A percentile compares a stretch with the other conserved stretches of the same genome.
Evolutionary conservation across 2,888 invertebrate genomes (phyloP).

Genomic region (Tachina grossa): DNA sequence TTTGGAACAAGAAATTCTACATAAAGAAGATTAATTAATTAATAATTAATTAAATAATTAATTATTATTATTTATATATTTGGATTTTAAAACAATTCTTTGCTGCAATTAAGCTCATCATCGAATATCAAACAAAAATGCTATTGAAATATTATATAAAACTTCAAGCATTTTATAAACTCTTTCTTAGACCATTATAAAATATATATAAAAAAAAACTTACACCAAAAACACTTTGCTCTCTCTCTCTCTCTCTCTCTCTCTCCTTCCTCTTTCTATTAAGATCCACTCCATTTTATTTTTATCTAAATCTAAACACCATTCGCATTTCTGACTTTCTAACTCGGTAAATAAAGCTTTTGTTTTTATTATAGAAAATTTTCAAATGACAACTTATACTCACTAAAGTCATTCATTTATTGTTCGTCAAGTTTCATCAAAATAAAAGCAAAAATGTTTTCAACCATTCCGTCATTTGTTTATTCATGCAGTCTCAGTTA

Average conservation of each 20-base stretch:
- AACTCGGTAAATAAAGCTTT: conserved; percentile 18
- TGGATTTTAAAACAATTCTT: too few species aligned
- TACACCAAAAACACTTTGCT: not conserved
- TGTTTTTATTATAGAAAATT: not conserved
- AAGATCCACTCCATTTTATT: conserved; percentile 44
- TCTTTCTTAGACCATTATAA: not conserved
- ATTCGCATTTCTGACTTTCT: conserved; percentile 22
- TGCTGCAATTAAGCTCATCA: too few species aligned
- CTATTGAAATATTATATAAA: too few species aligned
- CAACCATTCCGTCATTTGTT: not conserved
- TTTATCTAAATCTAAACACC: conserved; percentile 18
- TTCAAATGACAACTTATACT: conserved; percentile 29
- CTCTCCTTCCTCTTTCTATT: conserved; percentile 72
- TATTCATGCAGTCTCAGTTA: not conserved
- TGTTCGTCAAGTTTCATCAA: conserved; percentile 40
- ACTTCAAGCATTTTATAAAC: not conserved
- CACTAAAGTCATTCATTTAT: conserved; percentile 1
- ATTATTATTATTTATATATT: too few species aligned
- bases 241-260: too few species aligned
- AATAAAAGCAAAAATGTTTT: not conserved
- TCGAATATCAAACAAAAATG: too few species aligned
- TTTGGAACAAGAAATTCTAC: too few species aligned
- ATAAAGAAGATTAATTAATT: too few species aligned
- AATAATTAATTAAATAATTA: too few species aligned
- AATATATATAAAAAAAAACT: not conserved